Evolutionary conservation across 2,113 vertebrate genomes (phyloP), one percentile per base, ranked within the genome.

Genomic region (Cephalophus harveyi): DNA sequence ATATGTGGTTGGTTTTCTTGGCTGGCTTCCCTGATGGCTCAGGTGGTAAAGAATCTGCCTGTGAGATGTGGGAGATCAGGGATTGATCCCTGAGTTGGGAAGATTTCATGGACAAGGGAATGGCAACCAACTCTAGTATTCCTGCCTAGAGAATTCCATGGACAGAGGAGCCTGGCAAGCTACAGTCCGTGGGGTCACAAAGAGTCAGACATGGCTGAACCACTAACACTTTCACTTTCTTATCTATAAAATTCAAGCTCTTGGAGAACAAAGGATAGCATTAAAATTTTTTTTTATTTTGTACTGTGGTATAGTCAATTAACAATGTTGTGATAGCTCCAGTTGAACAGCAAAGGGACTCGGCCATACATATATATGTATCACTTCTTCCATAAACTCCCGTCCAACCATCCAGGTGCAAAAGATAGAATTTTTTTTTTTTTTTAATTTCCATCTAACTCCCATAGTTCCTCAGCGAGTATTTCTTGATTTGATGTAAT

Each of bases 401-500:
- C 71, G 40, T 43, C 40, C 3, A 43, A 11, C 40, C 71, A 76
- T 76, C 23, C 71, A 76, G 71, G 71, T 43, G 40, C 40, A 43
- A 76, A 92, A 59, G 27, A 59, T 84, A 89, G 62, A 40, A 2
- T 92, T 82, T 76, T 92, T 50, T 48, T 78, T 78, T 79, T 78
- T 79, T 48, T 50, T 81, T 0, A 21, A 19, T 12, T 94, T 96
- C 71, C 55, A 48, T 55, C 2, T 76, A 36, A 92, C 67, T 97
- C 43, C 27, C 7, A 33, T 25, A 78, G 76, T 94, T 85, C 64
- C 30, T 96, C 59, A 67, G 60, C 7, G 50, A 91, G 16, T 57
- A 14, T 90, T 76, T 97, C 79, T 96, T 57, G 48, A 97, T 83
- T 84, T 21, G 54, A 85, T 95, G 85, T 92, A 67, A 55, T 91